Evolutionary conservation across 2,888 invertebrate genomes (phyloP).

Genomic region (Hypomecis punctinalis): DNA sequence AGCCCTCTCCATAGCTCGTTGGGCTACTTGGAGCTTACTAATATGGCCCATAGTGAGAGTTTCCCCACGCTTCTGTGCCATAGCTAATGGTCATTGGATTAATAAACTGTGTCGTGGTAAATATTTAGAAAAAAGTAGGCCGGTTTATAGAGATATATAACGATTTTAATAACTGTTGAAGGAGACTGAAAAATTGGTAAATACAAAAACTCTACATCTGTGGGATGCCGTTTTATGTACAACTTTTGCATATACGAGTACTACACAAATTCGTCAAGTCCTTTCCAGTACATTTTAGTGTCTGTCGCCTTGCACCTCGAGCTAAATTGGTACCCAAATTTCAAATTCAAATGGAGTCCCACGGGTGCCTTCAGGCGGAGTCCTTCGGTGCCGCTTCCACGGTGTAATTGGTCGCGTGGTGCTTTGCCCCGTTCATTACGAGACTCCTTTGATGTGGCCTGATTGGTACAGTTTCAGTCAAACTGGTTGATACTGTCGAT

Average conservation of each 20-base stretch:
- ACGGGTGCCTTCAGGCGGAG: conserved; percentile 71
- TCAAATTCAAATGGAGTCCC: conserved; percentile 81
- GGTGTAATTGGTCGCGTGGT: conserved; percentile 78
- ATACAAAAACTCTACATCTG: too few relatives aligned
- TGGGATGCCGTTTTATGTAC: conserved; percentile 46
- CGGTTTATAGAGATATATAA: too few relatives aligned
- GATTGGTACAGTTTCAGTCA: conserved; percentile 57
- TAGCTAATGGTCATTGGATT: too few relatives aligned
- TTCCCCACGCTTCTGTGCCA: too few relatives aligned
- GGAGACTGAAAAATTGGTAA: too few relatives aligned
- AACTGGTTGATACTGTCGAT: conserved; percentile 47
- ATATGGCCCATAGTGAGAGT: too few relatives aligned
- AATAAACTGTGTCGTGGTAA: too few relatives aligned
- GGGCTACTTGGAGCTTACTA: too few relatives aligned
- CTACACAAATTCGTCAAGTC: conserved; percentile 66
- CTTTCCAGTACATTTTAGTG: conserved; percentile 67
- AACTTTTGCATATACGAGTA: conserved; percentile 49
- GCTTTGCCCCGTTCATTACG: conserved; percentile 60
- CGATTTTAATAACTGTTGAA: too few relatives aligned
- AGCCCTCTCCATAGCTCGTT: too few relatives aligned
- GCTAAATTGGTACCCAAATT: conserved; percentile 82
- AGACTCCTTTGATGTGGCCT: conserved; percentile 72
- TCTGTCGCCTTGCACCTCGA: conserved; percentile 80
- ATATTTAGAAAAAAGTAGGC: too few relatives aligned
- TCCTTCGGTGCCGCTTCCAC: conserved; percentile 62